phyloP scores from a whole-genome alignment of 2,888 invertebrate species.

The Tenthredo distinguenda region DNA sequence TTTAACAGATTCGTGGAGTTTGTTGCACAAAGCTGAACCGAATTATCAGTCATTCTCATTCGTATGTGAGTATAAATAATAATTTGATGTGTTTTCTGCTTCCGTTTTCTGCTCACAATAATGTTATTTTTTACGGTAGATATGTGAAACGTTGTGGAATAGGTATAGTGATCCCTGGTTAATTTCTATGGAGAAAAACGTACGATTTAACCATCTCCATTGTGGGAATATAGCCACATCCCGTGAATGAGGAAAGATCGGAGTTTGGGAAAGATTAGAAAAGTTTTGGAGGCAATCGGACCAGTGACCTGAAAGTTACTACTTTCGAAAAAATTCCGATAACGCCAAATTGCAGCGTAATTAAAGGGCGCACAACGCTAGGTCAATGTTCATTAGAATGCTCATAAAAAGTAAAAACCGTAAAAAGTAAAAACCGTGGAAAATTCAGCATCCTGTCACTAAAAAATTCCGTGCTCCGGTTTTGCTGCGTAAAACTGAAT shows the following conservation, averaged over 20 bases:
- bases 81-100: not conserved
- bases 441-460: constrained; percentile 1
- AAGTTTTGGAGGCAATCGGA: constrained; percentile 35
- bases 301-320: constrained; percentile 41
- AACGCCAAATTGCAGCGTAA: constrained; percentile 35
- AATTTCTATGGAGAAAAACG: not conserved
- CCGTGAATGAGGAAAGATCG: constrained; percentile 14
- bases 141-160: not conserved
- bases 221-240: constrained; percentile 10
- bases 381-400: constrained; percentile 23
- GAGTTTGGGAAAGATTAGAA: constrained; percentile 29
- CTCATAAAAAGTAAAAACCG: constrained; percentile 22
- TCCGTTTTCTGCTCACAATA: not conserved
- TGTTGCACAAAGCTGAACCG: not conserved
- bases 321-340: constrained; percentile 18
- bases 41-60: not conserved
- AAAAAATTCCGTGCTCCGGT: constrained; percentile 9
- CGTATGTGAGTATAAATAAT: not conserved
- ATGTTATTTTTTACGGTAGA: not conserved
- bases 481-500: constrained; percentile 8
- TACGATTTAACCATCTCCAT: not conserved
- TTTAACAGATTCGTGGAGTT: not conserved
- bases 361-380: constrained; percentile 26
- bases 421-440: constrained; percentile 26
- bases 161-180: not conserved